Base-by-base conservation (phyloP, 2,797 vertebrate genomes). In the Apogon hyalosoma region DNA sequence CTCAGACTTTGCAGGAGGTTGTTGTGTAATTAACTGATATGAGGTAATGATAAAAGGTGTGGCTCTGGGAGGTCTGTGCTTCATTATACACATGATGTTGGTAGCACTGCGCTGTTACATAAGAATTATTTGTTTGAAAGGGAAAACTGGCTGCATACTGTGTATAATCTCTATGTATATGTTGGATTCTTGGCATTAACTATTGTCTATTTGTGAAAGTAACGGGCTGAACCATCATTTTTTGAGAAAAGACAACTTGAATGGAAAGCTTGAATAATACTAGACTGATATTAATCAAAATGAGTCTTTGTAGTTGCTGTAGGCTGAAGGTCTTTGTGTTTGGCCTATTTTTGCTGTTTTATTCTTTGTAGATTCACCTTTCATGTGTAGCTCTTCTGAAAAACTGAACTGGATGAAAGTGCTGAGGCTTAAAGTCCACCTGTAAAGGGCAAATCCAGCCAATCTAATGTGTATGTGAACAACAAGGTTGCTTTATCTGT, bases 361-460 rank as follows among this genome's bases (percentile, higher is more conserved):
- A 24, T 53, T 73, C 63, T 57, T 53, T 1, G 9, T 8, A 28
- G 36, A 43, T 36, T 55, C 24, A n/a, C 43, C 39, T 88, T 86
- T 83, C 48, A 69, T 63, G 52, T 67, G 49, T 56, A 43, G 42
- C 9, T 38, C 51, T 64, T 82, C 77, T 80, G 56, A 75, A 79
- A 72, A 46, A 41, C 19, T 50, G 14, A 69, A 63, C 65, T 40
- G 45, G 65, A 65, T 83, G 63, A 52, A 53, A 36, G 71, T 41
- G 49, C 47, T 57, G 50, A 14, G 64, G 69, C 43, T 80, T 69
- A 51, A 36, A 57, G 58, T 71, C 63, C 63, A 18, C 19, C 12
- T 14, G 0, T 15, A 86, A 86, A 87, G 77, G 85, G 57, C 69
- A 86, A 55, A 65, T 13, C 0, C n/a, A 5, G 54, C 51, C 60